Conservation (phyloP, 2,797 vertebrate species). For the Hylomyscus alleni region DNA sequence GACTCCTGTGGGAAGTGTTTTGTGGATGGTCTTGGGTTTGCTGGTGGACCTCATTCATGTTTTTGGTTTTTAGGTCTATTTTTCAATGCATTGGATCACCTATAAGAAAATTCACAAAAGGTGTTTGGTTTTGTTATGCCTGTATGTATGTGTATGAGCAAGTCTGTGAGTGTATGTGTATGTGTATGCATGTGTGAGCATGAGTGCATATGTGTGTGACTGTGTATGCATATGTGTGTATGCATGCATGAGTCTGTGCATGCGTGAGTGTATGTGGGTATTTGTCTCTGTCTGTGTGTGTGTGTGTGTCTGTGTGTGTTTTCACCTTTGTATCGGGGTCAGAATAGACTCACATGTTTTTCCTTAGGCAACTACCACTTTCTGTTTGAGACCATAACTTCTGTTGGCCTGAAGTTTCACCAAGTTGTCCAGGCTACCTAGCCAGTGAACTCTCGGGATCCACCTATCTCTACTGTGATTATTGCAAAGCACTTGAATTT, state of each 20-base stretch:
- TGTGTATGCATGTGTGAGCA: background rate
- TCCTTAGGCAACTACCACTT: background rate
- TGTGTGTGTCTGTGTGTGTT: background rate
- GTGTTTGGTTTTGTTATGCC: background rate
- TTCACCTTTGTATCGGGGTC: background rate
- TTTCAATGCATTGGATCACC: rapidly evolving
- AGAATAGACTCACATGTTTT: background rate
- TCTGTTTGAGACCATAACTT: background rate
- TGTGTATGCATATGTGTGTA: background rate
- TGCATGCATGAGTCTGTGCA: background rate
- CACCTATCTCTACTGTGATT: background rate
- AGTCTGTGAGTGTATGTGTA: background rate
- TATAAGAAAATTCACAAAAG: background rate
- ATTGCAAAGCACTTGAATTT: background rate
- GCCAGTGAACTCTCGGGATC: background rate
- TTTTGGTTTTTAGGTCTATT: background rate
- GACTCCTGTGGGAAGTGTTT: rapidly evolving
- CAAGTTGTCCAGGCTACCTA: background rate
- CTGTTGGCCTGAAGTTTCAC: background rate
- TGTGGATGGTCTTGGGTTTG: too few relatives aligned
- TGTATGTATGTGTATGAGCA: background rate
- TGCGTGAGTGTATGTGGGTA: background rate
- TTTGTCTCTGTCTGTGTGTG: background rate
- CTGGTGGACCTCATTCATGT: rapidly evolving
- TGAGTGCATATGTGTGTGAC: background rate